Conservation (phyloP, 2,113 vertebrate genomes). For the Clarias batrachus region DNA sequence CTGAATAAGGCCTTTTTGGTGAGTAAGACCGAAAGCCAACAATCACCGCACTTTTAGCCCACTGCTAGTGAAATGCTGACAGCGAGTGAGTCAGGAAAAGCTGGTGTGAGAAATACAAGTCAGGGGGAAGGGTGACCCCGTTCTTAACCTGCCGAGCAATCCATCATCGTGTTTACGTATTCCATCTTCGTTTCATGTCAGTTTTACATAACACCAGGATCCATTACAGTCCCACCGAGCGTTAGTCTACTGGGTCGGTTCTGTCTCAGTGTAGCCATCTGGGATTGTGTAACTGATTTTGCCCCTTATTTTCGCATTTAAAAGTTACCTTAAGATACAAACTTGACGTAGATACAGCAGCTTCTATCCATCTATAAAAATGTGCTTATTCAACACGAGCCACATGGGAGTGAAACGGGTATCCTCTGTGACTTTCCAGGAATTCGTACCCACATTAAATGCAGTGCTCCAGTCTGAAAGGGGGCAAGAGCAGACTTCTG, state of each 20-base stretch:
- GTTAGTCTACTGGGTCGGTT: not conserved
- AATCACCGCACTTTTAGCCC: not conserved
- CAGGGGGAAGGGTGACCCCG: constrained; percentile 9
- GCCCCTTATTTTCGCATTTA: not conserved
- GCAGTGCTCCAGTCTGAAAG: constrained; percentile 53
- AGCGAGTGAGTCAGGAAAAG: constrained; percentile 9
- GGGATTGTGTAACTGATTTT: not conserved
- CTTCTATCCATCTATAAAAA: constrained; percentile 19
- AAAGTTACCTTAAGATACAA: constrained; percentile 11
- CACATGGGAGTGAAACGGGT: constrained; percentile 27
- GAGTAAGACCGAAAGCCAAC: not conserved
- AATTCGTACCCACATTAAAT: constrained; percentile 60
- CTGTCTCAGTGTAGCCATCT: not conserved
- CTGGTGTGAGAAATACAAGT: constrained; percentile 1
- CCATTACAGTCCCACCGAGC: not conserved
- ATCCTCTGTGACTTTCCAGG: constrained; percentile 60
- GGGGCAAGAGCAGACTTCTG: constrained; percentile 47
- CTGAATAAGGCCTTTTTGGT: not conserved
- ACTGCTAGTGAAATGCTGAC: not conserved
- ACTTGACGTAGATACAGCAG: constrained; percentile 43
- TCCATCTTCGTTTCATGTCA: constrained; percentile 3
- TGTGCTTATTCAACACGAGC: constrained; percentile 51
- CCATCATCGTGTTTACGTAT: not conserved
- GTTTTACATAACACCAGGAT: constrained; percentile 12
- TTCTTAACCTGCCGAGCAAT: constrained; percentile 1